A percentile compares a stretch with the other conserved stretches of the same genome.
Conservation (phyloP, 2,113 vertebrate species). For the Bubo blakistoni region DNA sequence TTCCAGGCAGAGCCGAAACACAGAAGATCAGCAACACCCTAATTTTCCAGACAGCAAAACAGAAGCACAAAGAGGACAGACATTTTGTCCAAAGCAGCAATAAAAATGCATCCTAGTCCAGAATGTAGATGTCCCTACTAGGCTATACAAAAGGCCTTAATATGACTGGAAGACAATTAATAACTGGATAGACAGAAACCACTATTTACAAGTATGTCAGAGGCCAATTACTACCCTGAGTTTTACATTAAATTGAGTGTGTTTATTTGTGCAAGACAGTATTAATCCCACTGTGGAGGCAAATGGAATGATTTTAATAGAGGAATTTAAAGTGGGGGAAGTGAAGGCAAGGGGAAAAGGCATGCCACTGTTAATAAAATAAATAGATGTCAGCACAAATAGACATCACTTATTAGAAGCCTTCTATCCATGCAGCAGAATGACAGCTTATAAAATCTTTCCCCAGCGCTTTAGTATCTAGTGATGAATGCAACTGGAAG, state of each 20-base stretch:
- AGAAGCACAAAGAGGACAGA: neutral
- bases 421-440: neutral
- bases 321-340: neutral
- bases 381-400: slow-evolving; percentile 5
- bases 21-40: neutral
- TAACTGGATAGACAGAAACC: neutral
- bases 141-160: neutral
- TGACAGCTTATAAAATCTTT: neutral
- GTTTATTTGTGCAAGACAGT: neutral
- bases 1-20: neutral
- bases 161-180: neutral
- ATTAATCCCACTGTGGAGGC: neutral
- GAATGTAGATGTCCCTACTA: neutral
- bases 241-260: neutral
- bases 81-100: fast-evolving
- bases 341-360: neutral
- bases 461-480: neutral
- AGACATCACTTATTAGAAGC: neutral
- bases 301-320: neutral
- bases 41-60: neutral
- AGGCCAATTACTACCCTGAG: neutral
- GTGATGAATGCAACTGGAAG: neutral
- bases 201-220: neutral
- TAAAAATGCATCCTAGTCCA: neutral
- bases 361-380: neutral